phyloP scores from a whole-genome alignment of 35 echinoderm and acorn worm species.

The Eucidaris tribuloides region DNA sequence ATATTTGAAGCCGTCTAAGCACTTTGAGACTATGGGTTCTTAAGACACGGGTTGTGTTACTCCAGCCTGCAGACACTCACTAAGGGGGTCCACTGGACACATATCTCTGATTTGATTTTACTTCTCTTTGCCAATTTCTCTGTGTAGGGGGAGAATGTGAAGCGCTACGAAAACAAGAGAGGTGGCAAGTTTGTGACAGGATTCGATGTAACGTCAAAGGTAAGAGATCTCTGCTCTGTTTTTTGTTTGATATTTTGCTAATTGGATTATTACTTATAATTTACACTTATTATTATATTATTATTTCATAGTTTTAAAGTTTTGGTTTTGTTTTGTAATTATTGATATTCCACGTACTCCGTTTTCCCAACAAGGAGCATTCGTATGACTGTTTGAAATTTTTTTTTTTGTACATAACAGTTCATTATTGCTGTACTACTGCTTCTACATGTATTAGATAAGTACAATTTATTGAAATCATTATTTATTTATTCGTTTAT shows the following conservation, averaged over 20 bases:
- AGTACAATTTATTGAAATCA: too few species aligned
- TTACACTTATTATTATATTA: background rate
- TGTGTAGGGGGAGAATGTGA: background rate
- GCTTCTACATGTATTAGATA: too few species aligned
- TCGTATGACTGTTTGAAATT: background rate
- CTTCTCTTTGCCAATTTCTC: background rate
- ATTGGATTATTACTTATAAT: background rate
- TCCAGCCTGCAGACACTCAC: too few species aligned
- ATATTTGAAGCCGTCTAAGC: background rate
- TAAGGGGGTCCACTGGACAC: too few species aligned
- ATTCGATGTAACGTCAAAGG: slow-evolving; percentile 17
- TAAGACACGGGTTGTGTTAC: too few species aligned
- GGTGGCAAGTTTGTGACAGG: slow-evolving; percentile 28
- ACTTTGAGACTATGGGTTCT: too few species aligned
- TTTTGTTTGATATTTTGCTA: background rate
- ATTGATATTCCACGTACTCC: too few species aligned
- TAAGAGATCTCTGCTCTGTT: background rate
- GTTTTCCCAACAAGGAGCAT: too few species aligned
- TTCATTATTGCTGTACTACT: too few species aligned
- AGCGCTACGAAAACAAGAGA: slow-evolving; percentile 25
- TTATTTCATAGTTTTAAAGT: background rate
- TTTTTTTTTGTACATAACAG: background rate
- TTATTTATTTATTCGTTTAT: too few species aligned
- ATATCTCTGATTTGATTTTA: too few species aligned
- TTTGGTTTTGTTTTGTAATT: background rate